Percentiles rank a stretch among this genome's conserved stretches.
Evolutionary conservation across 2,113 vertebrate species (phyloP).

Genomic region (Scopus umbretta): DNA sequence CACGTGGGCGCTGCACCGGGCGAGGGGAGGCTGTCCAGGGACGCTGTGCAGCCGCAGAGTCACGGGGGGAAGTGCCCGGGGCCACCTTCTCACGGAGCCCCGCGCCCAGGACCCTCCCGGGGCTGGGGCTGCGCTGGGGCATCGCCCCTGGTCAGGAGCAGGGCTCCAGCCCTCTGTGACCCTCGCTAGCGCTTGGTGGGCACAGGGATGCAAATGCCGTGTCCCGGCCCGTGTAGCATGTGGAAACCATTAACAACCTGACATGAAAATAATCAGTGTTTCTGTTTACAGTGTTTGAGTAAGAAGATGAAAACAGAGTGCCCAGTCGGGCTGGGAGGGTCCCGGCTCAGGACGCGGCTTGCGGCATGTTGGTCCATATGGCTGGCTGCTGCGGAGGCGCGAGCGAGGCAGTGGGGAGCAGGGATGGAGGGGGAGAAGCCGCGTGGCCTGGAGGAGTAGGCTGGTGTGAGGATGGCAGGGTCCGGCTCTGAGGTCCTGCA

Average conservation of each 20-base stretch:
- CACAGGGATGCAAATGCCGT: accelerated
- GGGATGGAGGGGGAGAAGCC: not conserved
- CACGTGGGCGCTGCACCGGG: accelerated
- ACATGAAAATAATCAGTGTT: slow-evolving; percentile 13
- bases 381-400: accelerated
- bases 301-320: slow-evolving; percentile 19
- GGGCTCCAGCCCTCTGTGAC: not conserved
- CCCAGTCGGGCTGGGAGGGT: not conserved
- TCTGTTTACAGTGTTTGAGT: slow-evolving; percentile 45
- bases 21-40: not conserved
- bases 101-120: accelerated
- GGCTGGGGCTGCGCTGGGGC: not conserved
- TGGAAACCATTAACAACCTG: slow-evolving; percentile 49
- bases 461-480: not conserved
- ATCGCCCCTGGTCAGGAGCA: not conserved
- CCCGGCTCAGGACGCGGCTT: accelerated
- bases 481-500: accelerated
- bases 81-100: not conserved
- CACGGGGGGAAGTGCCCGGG: not conserved
- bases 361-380: accelerated
- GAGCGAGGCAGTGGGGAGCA: not conserved
- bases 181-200: not conserved
- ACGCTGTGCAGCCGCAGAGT: not conserved
- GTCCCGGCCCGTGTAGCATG: not conserved
- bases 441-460: not conserved